A percentile compares a stretch with the other conserved stretches of the same genome.
These are phyloP conservation scores for Argyresthia albistria DNA, from an alignment of 2,888 invertebrate genomes.

Conservation along the genomic window DNA sequence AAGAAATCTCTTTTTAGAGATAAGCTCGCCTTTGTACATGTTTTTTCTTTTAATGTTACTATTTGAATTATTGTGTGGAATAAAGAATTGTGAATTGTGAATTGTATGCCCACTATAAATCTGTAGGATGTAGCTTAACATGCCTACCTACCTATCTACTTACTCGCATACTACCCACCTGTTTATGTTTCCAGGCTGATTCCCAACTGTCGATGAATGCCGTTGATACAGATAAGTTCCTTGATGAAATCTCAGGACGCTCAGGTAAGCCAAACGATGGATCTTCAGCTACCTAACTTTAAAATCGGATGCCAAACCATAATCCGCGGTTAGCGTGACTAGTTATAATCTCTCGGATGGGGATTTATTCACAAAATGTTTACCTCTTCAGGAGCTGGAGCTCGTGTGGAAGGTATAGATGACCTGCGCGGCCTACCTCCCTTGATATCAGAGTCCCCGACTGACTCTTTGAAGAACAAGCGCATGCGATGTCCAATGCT, in stretches of 20 bases:
- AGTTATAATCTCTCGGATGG: not conserved
- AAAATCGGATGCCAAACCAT: no score
- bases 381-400: slow-evolving; percentile 65
- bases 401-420: slow-evolving; percentile 77
- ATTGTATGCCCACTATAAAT: no score
- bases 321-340: not conserved
- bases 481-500: slow-evolving; percentile 74
- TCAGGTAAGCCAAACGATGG: slow-evolving; percentile 28
- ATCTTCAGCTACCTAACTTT: no score
- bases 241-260: slow-evolving; percentile 75
- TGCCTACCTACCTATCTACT: not conserved
- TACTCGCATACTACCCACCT: not conserved
- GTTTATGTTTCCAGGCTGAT: slow-evolving; percentile 66
- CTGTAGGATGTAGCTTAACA: no score
- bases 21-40: no score
- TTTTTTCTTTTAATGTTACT: no score
- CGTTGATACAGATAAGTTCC: slow-evolving; percentile 71
- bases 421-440: slow-evolving; percentile 79
- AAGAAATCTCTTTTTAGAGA: no score
- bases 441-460: slow-evolving; percentile 74
- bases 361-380: not conserved
- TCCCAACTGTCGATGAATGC: slow-evolving; percentile 69
- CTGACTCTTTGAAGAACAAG: slow-evolving; percentile 70
- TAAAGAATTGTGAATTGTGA: no score
- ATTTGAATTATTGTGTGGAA: no score